A percentile compares a stretch with the other conserved stretches of the same genome.
Conservation (phyloP, 2,797 vertebrate genomes). For the Pantherophis alleghaniensis region DNA sequence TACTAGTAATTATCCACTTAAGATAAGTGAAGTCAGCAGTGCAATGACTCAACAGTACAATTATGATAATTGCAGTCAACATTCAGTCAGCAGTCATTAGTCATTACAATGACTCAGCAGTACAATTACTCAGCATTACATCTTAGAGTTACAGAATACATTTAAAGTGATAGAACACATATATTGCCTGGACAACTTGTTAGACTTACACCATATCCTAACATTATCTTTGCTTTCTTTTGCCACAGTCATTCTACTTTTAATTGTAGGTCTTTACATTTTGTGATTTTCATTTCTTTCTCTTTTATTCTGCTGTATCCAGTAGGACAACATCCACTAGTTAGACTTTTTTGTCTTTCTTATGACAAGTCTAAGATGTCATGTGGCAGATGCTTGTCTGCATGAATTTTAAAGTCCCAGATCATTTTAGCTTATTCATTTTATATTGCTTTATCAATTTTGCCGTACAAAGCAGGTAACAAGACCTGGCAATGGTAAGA, state of each 20-base stretch:
- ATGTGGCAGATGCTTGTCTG: neutral
- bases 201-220: too few relatives aligned
- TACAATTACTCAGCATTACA: too few relatives aligned
- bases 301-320: neutral
- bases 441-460: neutral
- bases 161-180: too few relatives aligned
- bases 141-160: too few relatives aligned
- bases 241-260: neutral
- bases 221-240: neutral
- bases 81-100: too few relatives aligned
- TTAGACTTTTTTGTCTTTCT: neutral
- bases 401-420: neutral
- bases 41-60: too few relatives aligned
- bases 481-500: neutral
- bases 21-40: too few relatives aligned
- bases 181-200: too few relatives aligned
- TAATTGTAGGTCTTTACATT: neutral
- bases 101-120: too few relatives aligned
- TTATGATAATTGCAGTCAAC: too few relatives aligned
- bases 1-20: too few relatives aligned
- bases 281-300: neutral
- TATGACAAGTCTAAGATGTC: neutral
- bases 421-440: neutral
- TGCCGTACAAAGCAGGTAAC: neutral
- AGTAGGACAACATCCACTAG: neutral